Evolutionary conservation across 2,888 invertebrate species (phyloP).

Genomic region (Hypomecis atomaria): DNA sequence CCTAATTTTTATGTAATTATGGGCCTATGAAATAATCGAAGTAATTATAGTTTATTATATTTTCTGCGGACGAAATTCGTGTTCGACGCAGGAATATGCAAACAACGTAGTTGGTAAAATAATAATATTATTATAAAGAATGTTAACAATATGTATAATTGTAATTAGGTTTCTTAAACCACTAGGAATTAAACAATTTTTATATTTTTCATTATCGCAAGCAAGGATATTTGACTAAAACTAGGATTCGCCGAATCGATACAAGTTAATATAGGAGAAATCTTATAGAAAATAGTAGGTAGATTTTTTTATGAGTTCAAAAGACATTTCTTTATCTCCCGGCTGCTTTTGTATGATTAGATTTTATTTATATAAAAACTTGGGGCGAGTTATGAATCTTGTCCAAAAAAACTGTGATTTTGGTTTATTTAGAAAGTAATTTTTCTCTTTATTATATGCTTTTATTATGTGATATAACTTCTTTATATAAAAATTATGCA

Average conservation of each 20-base stretch:
- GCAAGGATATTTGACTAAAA: constrained; percentile 77
- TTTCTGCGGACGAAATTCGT: constrained; percentile 30
- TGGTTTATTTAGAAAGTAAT: constrained; percentile 81
- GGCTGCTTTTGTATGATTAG: constrained; percentile 67
- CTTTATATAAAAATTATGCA: constrained; percentile 64
- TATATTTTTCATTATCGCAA: constrained; percentile 82
- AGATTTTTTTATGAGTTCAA: constrained; percentile 73
- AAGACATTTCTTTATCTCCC: constrained; percentile 73
- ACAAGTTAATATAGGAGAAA: constrained; percentile 60
- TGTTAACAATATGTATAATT: constrained; percentile 75
- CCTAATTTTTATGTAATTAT: constrained; percentile 75
- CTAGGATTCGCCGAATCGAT: constrained; percentile 56
- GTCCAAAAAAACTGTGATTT: constrained; percentile 82
- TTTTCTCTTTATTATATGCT: constrained; percentile 70
- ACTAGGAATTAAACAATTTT: constrained; percentile 78
- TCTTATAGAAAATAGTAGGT: constrained; percentile 72
- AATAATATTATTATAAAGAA: constrained; percentile 73
- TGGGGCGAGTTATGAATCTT: constrained; percentile 77
- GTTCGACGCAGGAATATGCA: constrained; percentile 44
- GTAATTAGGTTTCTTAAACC: constrained; percentile 82
- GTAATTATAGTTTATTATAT: constrained; percentile 52
- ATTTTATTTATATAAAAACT: constrained; percentile 77
- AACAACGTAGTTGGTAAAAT: constrained; percentile 64
- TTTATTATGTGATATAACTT: constrained; percentile 76
- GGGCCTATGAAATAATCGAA: constrained; percentile 79